These are phyloP conservation scores for Pogonocichla stellata DNA, from an alignment of 2,113 vertebrate species.

Conservation along the genomic window DNA sequence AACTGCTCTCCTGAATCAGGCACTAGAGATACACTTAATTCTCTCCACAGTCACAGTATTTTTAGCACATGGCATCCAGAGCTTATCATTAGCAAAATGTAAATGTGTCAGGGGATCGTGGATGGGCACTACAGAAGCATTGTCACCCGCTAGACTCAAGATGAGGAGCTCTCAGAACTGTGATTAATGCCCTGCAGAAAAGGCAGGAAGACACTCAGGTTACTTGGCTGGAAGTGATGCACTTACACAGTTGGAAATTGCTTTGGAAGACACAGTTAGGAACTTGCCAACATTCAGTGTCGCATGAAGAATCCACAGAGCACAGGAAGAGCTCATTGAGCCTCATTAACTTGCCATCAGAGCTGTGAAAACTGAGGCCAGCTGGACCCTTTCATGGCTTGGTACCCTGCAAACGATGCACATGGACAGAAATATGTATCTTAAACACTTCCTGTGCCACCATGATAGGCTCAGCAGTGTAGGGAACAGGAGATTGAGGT, in stretches of 20 bases:
- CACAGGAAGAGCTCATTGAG: neutral
- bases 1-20: conserved; percentile 29
- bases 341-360: neutral
- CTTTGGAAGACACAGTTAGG: neutral
- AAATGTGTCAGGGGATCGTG: neutral
- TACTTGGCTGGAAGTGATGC: neutral
- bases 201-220: neutral
- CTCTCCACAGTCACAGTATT: neutral
- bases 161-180: neutral
- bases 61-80: conserved; percentile 3
- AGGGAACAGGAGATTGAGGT: neutral
- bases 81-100: neutral
- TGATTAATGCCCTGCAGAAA: neutral
- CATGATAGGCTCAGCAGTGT: neutral
- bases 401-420: neutral
- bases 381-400: neutral
- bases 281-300: neutral
- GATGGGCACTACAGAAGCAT: neutral
- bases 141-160: neutral
- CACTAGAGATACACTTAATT: conserved; percentile 45
- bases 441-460: neutral
- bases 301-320: neutral
- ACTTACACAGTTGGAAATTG: neutral
- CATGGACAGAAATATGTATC: accelerated
- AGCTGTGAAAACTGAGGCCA: neutral